These are phyloP conservation scores for Pseudachorutes palmiensis DNA, from an alignment of 1,140 invertebrate species.

Conservation along the genomic window DNA sequence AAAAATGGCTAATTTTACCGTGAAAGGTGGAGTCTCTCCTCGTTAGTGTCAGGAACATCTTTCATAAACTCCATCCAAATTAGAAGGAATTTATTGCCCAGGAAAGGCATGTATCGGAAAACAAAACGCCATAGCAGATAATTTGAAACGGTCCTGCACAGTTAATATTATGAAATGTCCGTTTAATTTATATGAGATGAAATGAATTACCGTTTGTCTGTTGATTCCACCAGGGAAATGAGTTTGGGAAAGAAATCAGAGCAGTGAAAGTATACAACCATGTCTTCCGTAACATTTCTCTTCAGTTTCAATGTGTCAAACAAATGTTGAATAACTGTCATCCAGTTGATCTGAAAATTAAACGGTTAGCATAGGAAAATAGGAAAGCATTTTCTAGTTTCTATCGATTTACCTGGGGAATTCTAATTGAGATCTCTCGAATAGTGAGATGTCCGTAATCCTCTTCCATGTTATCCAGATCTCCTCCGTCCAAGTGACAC, in stretches of 20 bases:
- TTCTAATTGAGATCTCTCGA: constrained; percentile 43
- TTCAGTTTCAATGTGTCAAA: constrained; percentile 40
- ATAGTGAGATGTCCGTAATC: constrained; percentile 47
- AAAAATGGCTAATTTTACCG: constrained; percentile 33
- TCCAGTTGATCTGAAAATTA: constrained; percentile 45
- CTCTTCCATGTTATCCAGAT: constrained; percentile 41
- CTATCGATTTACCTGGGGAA: constrained; percentile 40
- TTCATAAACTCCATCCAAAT: constrained; percentile 44
- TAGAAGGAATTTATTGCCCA: constrained; percentile 48
- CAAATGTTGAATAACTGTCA: constrained; percentile 42
- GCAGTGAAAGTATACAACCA: constrained; percentile 48
- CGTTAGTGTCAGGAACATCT: constrained; percentile 40
- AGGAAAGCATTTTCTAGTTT: constrained; percentile 4
- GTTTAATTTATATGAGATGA: constrained; percentile 7
- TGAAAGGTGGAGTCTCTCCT: constrained; percentile 41
- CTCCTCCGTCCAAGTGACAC: constrained; percentile 41
- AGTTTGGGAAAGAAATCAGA: constrained; percentile 47
- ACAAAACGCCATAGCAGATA: constrained; percentile 52
- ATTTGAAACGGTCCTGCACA: constrained; percentile 46
- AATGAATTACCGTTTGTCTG: constrained; percentile 40
- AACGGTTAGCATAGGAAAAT: not conserved
- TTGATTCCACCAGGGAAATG: constrained; percentile 42
- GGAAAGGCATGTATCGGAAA: constrained; percentile 47
- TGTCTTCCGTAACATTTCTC: constrained; percentile 38
- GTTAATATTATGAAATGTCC: not conserved